phyloP scores from a whole-genome alignment of 2,888 invertebrate species.

The Papilio protenor region DNA sequence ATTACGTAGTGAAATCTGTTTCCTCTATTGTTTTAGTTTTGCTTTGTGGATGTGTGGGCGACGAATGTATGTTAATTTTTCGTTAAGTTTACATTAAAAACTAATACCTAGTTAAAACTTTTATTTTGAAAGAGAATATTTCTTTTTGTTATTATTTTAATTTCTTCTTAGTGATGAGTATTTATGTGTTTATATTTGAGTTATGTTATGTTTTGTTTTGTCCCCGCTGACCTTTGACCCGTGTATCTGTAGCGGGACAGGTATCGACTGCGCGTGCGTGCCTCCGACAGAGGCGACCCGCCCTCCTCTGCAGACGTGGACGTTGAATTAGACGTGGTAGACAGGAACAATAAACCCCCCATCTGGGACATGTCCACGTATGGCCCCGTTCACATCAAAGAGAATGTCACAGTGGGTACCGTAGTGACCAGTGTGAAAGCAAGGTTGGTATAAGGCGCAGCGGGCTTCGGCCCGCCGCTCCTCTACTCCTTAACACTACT shows the following conservation, averaged over 20 bases:
- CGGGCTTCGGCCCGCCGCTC: slow-evolving; percentile 80
- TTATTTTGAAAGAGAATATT: slow-evolving; percentile 73
- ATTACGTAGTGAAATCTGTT: slow-evolving; percentile 62
- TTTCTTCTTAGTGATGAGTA: slow-evolving; percentile 81
- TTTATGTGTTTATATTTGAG: slow-evolving; percentile 83
- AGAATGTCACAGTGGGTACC: slow-evolving; percentile 99
- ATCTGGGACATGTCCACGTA: slow-evolving; percentile 97
- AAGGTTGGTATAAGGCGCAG: slow-evolving; percentile 93
- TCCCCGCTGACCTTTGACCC: slow-evolving; percentile 89
- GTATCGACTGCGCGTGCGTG: slow-evolving; percentile 98
- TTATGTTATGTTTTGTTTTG: slow-evolving; percentile 85
- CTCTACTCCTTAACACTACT: slow-evolving; percentile 85
- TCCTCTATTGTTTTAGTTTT: slow-evolving; percentile 75
- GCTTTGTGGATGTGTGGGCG: slow-evolving; percentile 77
- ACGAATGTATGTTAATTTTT: slow-evolving; percentile 63
- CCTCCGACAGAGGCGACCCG: slow-evolving; percentile 97
- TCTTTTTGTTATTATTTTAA: slow-evolving; percentile 73
- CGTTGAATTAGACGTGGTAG: slow-evolving; percentile 99
- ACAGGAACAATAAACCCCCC: slow-evolving; percentile 99
- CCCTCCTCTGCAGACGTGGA: slow-evolving; percentile 97
- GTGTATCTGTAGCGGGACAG: slow-evolving; percentile 96
- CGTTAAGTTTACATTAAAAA: slow-evolving; percentile 51
- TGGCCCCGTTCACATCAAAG: slow-evolving; percentile 98
- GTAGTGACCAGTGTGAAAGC: slow-evolving; percentile 99
- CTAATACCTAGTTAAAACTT: slow-evolving; percentile 57